Base-by-base conservation (phyloP, 2,113 vertebrate species). In the Seriola aureovittata region DNA sequence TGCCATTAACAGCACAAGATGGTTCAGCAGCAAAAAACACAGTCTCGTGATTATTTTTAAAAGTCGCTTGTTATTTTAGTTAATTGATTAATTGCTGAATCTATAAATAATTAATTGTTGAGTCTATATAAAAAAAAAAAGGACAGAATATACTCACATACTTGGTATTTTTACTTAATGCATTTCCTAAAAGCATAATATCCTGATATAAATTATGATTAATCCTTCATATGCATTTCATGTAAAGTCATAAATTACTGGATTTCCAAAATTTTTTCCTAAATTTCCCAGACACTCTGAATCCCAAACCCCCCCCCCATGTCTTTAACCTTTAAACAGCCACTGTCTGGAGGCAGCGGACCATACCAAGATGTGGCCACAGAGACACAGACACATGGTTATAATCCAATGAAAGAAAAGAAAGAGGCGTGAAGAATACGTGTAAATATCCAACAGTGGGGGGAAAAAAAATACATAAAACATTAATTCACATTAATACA, bases 361-460 rank as follows among this genome's bases (percentile, higher is more conserved):
- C 65, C 78, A 67, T 81, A 80, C 76, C 78, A 46, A 69, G 57
- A 48, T 12, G 9, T 0, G 14, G 10, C 66, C 62, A 25, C 63
- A 52, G 0, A 62, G 48, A 62, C 23, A 62, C n/a, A 36, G 0
- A 80, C 29, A 40, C 14, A 7, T 38, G 4, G 0, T 34, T 59
- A n/a, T 52, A 78, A 74, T 63, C 75, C 67, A 55, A 13, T 54
- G 54, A 36, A 54, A 21, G 67, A 66, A 70, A 12, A 36, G 25
- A 52, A 16, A 17, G 32, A 76, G 4, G 34, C 46, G 19, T 46
- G 71, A 9, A 44, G 21, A 65, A 57, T 50, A 11, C 25, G 25
- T 60, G 48, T 32, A 72, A 81, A 80, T 76, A 84, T 63, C 55
- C 74, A 81, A 13, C 8, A 55, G 44, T 19, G 16, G 16, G 36